Evolutionary conservation across 2,113 vertebrate genomes (phyloP), one percentile per base, ranked within the genome.

Genomic region (Bujurquina vittata): DNA sequence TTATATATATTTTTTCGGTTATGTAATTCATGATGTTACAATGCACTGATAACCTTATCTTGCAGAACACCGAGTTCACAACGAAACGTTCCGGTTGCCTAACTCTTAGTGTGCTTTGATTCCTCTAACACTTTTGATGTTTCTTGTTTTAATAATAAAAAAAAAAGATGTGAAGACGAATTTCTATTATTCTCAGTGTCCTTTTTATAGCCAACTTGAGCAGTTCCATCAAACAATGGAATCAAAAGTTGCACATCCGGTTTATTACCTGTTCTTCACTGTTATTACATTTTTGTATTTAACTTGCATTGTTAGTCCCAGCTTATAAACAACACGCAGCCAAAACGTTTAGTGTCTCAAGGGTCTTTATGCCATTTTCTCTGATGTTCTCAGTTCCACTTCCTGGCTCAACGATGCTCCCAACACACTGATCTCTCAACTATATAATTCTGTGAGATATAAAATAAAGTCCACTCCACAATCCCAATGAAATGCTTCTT

Each of bases 51-150:
- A 62, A 85, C 78, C 31, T 91, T 81, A 87, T 87, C 84, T 88
- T 72, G 75, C 85, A 84, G 75, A 89, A 78, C 86, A 87, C 84
- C 78, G 75, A 91, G 81, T 89, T 91, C 84, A 79, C 69, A 85
- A 79, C 84, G 76, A 89, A 86, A 88, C 6, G 79, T 88, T 92
- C 83, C 84, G 83, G 87, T 93, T 88, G 93, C 93, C 88, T 90
- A 84, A 88, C 55, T 84, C 54, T 88, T 80, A 18, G 72, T 89
- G 90, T 92, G 90, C 87, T 92, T 87, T 87, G 60, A 52, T 81
- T 91, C 83, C 80, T 81, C 74, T 91, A 85, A 92, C 82, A 91
- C 74, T 90, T 91, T 90, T 80, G 88, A 91, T 91, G 88, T 93
- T 88, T 78, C 77, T 89, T 88, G 77, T 93, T 92, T 91, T 91